Evolutionary conservation across 2,113 vertebrate genomes (phyloP).

Genomic region (Eira barbara): DNA sequence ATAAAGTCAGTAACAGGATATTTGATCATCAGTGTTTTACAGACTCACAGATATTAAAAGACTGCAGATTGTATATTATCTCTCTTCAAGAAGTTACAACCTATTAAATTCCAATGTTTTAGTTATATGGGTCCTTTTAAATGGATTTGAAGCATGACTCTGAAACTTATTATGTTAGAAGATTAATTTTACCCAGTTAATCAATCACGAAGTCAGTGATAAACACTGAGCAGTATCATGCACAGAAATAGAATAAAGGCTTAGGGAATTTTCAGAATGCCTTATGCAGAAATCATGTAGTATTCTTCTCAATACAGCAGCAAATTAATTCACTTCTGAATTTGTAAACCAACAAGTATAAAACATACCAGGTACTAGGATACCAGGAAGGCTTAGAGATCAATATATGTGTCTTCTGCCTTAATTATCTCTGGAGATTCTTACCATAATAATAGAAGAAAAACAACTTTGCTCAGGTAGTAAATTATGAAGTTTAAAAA

Average conservation of each 20-base stretch:
- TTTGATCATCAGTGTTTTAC: not conserved
- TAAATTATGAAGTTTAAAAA: not conserved
- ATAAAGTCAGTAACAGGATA: not conserved
- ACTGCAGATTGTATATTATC: not conserved
- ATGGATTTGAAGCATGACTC: not conserved
- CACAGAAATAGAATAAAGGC: not conserved
- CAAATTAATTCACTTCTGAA: not conserved
- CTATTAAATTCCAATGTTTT: not conserved
- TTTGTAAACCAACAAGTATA: not conserved
- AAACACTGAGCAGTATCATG: not conserved
- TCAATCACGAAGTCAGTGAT: not conserved
- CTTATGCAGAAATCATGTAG: not conserved
- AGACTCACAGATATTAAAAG: not conserved
- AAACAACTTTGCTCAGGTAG: not conserved
- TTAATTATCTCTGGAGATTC: not conserved
- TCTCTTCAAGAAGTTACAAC: not conserved
- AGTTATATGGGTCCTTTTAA: not conserved
- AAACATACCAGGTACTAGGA: not conserved
- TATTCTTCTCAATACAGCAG: not conserved
- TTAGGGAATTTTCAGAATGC: not conserved
- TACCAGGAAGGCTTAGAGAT: not conserved
- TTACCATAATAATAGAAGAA: not conserved
- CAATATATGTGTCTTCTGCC: not conserved
- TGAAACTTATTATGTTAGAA: not conserved
- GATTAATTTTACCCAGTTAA: conserved; percentile 11